Percentiles rank a stretch among this genome's conserved stretches.
phyloP scores from a whole-genome alignment of 1,140 invertebrate genomes.

The Drosophila bocki region DNA sequence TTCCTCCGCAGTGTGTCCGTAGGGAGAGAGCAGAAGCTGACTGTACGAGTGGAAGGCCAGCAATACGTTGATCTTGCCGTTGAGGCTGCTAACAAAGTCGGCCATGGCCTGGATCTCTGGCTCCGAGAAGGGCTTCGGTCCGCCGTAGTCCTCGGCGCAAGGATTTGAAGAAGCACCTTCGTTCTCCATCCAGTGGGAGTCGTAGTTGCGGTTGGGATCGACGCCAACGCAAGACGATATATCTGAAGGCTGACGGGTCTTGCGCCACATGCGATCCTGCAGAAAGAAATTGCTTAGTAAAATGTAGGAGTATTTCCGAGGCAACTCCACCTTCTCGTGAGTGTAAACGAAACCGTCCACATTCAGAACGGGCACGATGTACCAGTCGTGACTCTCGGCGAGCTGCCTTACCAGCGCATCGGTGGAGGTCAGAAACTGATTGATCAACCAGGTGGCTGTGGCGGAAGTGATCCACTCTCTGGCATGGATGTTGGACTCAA shows the following conservation, averaged over 20 bases:
- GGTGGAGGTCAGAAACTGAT: conserved; percentile 84
- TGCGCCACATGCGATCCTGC: conserved; percentile 86
- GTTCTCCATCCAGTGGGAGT: conserved; percentile 88
- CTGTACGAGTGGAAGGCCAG: conserved; percentile 87
- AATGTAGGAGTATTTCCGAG: background rate
- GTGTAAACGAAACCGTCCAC: conserved; percentile 91
- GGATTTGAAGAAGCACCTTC: conserved; percentile 79
- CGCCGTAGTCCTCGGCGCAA: conserved; percentile 89
- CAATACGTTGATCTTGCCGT: conserved; percentile 85
- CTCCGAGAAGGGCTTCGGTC: conserved; percentile 91
- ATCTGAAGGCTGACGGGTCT: conserved; percentile 83
- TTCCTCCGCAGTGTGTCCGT: conserved; percentile 85
- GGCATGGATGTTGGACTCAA: conserved; percentile 87
- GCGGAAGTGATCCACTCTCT: conserved; percentile 88
- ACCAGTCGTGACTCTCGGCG: conserved; percentile 87
- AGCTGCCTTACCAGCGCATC: conserved; percentile 77
- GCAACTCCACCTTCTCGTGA: conserved; percentile 73
- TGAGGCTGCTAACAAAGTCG: conserved; percentile 86
- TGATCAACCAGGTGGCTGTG: conserved; percentile 86
- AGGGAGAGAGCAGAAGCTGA: conserved; percentile 86
- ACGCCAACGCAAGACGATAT: conserved; percentile 87
- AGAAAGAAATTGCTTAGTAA: background rate
- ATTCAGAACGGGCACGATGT: conserved; percentile 89
- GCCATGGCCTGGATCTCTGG: conserved; percentile 89
- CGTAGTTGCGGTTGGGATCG: conserved; percentile 90